phyloP scores from a whole-genome alignment of 2,113 vertebrate genomes.

The Agapornis roseicollis region DNA sequence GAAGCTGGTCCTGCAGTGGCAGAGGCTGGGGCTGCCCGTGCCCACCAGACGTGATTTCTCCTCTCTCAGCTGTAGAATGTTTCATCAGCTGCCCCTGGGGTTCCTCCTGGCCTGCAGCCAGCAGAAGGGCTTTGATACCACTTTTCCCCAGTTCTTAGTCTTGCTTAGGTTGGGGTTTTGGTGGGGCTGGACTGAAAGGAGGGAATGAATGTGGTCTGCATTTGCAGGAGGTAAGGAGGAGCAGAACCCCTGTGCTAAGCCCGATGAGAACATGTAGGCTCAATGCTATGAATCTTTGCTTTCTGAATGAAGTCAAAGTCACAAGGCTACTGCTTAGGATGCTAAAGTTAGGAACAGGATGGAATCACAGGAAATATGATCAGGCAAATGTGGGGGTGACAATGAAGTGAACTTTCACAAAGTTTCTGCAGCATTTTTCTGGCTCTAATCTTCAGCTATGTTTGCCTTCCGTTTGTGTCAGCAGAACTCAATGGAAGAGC shows the following conservation, averaged over 20 bases:
- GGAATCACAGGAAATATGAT: neutral
- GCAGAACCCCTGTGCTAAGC: neutral
- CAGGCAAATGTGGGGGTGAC: neutral
- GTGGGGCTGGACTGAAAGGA: neutral
- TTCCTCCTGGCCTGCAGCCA: neutral
- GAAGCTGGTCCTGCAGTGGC: neutral
- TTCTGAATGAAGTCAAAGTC: neutral
- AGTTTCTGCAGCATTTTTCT: neutral
- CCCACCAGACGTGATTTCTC: neutral
- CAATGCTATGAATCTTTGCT: neutral
- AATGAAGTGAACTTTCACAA: neutral
- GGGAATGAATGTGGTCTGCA: fast-evolving
- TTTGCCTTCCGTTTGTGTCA: neutral
- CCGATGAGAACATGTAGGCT: fast-evolving
- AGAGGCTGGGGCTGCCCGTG: neutral
- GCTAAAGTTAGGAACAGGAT: neutral
- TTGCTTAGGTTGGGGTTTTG: neutral
- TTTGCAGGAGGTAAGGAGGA: neutral
- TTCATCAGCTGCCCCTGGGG: neutral
- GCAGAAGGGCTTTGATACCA: neutral
- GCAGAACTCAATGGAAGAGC: neutral
- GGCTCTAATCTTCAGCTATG: neutral
- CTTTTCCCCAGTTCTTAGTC: neutral
- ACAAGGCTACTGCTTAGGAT: neutral
- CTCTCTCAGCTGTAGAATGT: neutral